A percentile compares a stretch with the other conserved stretches of the same genome.
Evolutionary conservation across 1,140 invertebrate genomes (phyloP).

Genomic region (Ridgeia piscesae): DNA sequence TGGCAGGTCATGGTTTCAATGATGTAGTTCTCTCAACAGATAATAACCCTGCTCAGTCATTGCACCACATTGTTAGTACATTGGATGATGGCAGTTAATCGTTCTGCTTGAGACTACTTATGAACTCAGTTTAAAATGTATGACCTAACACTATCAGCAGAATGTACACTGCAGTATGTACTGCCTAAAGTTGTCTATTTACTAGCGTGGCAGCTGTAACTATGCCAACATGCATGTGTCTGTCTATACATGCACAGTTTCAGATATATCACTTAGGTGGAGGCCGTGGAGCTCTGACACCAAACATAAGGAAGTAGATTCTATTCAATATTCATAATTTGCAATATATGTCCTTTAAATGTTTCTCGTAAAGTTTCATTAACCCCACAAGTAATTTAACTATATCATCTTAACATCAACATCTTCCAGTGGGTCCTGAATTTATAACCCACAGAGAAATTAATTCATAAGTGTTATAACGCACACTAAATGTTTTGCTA

Average conservation of each 20-base stretch:
- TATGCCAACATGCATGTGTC: background rate
- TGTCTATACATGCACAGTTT: background rate
- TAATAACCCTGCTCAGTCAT: background rate
- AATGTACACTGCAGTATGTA: no score
- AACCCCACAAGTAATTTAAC: background rate
- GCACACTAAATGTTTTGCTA: no score
- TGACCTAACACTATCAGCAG: background rate
- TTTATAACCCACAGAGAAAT: no score
- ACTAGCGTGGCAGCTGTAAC: background rate
- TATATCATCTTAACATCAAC: background rate
- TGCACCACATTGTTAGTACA: background rate
- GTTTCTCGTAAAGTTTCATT: background rate
- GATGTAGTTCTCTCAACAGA: background rate
- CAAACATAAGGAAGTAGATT: background rate
- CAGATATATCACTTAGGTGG: background rate
- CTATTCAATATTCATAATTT: background rate
- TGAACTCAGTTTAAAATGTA: background rate
- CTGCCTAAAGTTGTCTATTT: background rate
- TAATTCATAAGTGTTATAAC: no score
- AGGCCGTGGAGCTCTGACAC: background rate
- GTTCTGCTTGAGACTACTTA: background rate
- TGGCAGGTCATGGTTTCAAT: background rate
- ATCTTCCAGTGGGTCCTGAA: background rate
- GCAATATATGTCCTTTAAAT: background rate
- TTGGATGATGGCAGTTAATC: background rate